Base-by-base conservation (phyloP, 2,888 invertebrate species). In the Philereme transversata region DNA sequence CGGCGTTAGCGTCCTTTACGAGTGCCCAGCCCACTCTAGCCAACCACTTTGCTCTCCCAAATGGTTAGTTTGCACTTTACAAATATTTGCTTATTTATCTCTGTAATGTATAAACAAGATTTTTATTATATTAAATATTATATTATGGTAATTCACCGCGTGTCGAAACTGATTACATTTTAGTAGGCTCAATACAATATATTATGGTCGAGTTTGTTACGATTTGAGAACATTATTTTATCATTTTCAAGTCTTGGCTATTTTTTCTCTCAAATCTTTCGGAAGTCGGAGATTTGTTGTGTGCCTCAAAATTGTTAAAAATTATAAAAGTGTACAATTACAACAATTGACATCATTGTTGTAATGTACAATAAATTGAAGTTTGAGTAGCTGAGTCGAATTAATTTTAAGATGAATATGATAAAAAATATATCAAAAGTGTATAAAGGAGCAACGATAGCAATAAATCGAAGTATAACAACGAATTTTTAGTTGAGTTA, bases 391-490 rank as follows among this genome's bases (percentile, higher is more conserved):
- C 61, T 50, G 60, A 63, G 53, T 56, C 44, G 68, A 67, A 69
- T 70, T 72, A 69, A 70, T 68, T 69, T 63, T 75, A 74, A 70
- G 73, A 72, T 76, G 71, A 69, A 73, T 69, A 70, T 73, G 67
- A 62, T 67, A 74, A 70, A 6, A 75, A 75, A 74, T 64, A 74
- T 71, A 72, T 71, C 67, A 53, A 36, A 45, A 59, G 34, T 53
- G 49, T 59, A 47, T 63, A 61, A 61, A 55, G 48, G 66, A 71
- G 74, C 79, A 86, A 84, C 80, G 83, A 82, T 75, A 81, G 79
- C 78, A 79, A 81, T 79, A 77, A 76, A 84, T 83, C 79, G 83
- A 86, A 82, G 67, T 69, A 69, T 73, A 63, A 87, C 88, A 88
- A 86, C 88, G 88, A 88, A 86, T 74, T 56, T 77, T 75, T 73